phyloP scores from a whole-genome alignment of 2,797 vertebrate species.

The Octomys mimax region DNA sequence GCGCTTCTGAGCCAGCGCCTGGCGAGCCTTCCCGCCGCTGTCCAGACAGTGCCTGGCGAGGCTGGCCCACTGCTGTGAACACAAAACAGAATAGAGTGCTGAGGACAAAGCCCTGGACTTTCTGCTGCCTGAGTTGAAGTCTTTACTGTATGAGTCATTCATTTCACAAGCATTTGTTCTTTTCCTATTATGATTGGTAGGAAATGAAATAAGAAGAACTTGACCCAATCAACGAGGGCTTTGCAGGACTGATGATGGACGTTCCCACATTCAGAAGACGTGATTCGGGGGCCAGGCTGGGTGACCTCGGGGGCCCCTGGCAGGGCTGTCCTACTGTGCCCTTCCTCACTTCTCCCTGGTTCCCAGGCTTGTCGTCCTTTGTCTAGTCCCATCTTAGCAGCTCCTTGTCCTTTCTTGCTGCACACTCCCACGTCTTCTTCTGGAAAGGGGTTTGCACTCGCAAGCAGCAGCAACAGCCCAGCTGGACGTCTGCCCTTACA shows the following conservation, averaged over 20 bases:
- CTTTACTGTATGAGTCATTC: not conserved
- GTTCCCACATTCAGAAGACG: not conserved
- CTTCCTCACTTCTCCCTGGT: not conserved
- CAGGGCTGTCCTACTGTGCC: not conserved
- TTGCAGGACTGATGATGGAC: not conserved
- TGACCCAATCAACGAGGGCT: not conserved
- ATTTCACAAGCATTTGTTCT: slow-evolving; percentile 18
- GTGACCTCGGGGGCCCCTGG: not conserved
- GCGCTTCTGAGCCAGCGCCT: slow-evolving; percentile 31
- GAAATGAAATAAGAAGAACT: slow-evolving; percentile 50
- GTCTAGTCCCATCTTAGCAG: not conserved
- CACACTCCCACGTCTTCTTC: not conserved
- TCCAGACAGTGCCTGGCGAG: slow-evolving; percentile 55
- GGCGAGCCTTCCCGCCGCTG: slow-evolving; percentile 40
- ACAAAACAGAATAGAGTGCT: not conserved
- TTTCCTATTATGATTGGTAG: not conserved
- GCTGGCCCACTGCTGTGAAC: not conserved
- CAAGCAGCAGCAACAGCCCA: not conserved
- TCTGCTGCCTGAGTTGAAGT: not conserved
- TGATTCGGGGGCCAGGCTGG: not conserved
- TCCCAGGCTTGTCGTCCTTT: not conserved
- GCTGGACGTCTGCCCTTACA: not conserved
- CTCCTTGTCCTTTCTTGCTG: not conserved
- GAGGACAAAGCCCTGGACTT: not conserved
- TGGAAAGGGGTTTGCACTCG: not conserved